phyloP scores from a whole-genome alignment of 2,797 vertebrate genomes.

The Selene dorsalis region DNA sequence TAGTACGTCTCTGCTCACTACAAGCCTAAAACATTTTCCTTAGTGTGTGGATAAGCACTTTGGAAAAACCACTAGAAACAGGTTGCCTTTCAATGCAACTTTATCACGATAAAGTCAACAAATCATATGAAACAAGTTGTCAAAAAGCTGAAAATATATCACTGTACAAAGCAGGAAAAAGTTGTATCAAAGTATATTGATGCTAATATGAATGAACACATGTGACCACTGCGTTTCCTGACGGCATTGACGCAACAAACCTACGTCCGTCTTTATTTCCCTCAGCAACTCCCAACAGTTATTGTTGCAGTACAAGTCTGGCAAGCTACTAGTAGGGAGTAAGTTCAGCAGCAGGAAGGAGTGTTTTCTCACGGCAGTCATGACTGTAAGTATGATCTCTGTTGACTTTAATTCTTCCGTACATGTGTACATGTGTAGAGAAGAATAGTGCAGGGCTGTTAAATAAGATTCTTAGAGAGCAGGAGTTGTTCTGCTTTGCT shows the following conservation, averaged over 20 bases:
- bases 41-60: background rate
- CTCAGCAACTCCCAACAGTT: background rate
- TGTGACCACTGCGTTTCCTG: no score
- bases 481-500: background rate
- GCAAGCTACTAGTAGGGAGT: background rate
- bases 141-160: background rate
- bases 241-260: background rate
- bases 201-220: no score
- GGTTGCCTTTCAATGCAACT: background rate
- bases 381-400: slow-evolving; percentile 60
- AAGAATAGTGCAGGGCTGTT: background rate
- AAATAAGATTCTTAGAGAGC: background rate
- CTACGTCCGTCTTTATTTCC: slow-evolving; percentile 22
- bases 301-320: slow-evolving; percentile 12
- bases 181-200: background rate
- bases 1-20: background rate
- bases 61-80: background rate
- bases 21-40: background rate
- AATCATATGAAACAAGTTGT: background rate
- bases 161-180: background rate
- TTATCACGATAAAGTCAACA: background rate
- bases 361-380: slow-evolving; percentile 31
- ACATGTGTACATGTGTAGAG: background rate
- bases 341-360: background rate
- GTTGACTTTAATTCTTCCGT: background rate